Evolutionary conservation across 35 echinoderm and acorn worm genomes (phyloP).

Genomic region (Diadema setosum): DNA sequence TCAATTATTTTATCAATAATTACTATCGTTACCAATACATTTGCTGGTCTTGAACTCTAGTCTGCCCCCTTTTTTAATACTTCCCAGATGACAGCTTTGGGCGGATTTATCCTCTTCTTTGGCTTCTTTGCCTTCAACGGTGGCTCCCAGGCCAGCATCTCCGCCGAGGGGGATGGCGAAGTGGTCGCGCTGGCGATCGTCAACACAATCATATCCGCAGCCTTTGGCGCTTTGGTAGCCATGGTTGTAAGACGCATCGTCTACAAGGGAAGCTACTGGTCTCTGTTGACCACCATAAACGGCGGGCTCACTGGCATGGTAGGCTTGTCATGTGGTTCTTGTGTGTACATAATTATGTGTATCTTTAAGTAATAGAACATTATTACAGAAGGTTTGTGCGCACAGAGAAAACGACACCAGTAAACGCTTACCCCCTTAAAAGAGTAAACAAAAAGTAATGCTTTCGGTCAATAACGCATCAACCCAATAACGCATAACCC

Average conservation of each 20-base stretch:
- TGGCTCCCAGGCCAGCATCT: slow-evolving; percentile 66
- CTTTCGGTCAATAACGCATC: neutral
- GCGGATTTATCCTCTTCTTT: slow-evolving; percentile 85
- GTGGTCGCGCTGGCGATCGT: slow-evolving; percentile 52
- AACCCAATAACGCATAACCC: neutral
- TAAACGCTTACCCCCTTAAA: neutral
- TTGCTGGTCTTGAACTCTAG: too few relatives aligned
- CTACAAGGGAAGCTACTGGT: slow-evolving; percentile 12
- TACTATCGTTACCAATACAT: too few relatives aligned
- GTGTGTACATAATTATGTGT: neutral
- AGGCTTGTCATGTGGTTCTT: neutral
- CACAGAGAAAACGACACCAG: neutral
- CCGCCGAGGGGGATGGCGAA: slow-evolving; percentile 36
- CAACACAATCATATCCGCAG: slow-evolving; percentile 68
- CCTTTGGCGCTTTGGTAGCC: slow-evolving; percentile 35
- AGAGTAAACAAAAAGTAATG: neutral
- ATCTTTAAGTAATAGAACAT: neutral
- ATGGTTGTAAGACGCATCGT: neutral
- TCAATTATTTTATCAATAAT: too few relatives aligned
- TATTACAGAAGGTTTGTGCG: neutral
- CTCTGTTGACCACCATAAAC: slow-evolving; percentile 74
- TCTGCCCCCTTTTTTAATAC: too few relatives aligned
- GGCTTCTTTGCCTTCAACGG: slow-evolving; percentile 90
- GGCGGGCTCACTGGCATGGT: slow-evolving; percentile 85
- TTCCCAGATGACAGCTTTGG: slow-evolving; percentile 59